A percentile compares a stretch with the other conserved stretches of the same genome.
phyloP scores from a whole-genome alignment of 2,797 vertebrate species.

The Gadopsis marmoratus region DNA sequence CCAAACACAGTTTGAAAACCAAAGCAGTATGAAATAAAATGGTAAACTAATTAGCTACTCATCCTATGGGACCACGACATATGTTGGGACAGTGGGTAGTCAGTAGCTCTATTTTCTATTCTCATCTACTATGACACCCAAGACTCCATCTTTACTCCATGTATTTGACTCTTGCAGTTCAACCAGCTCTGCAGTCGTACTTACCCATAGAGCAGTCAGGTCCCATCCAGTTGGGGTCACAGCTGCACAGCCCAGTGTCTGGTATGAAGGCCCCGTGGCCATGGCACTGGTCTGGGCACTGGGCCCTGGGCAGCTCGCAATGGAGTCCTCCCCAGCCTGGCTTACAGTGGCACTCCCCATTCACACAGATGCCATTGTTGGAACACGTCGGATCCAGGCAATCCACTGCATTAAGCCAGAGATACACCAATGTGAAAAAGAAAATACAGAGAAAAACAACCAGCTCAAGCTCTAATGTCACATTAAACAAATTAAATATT shows the following conservation, averaged over 20 bases:
- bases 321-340: slow-evolving; percentile 96
- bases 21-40: slow-evolving; percentile 60
- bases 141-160: background rate
- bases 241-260: slow-evolving; percentile 96
- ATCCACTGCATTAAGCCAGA: slow-evolving; percentile 87
- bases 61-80: slow-evolving; percentile 39
- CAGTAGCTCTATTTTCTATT: slow-evolving; percentile 10
- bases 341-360: slow-evolving; percentile 97
- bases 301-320: slow-evolving; percentile 94
- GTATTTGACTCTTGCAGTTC: background rate
- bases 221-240: slow-evolving; percentile 99
- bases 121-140: slow-evolving; percentile 11
- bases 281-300: slow-evolving; percentile 98
- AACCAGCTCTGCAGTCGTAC: slow-evolving; percentile 45
- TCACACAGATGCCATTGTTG: slow-evolving; percentile 96
- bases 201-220: slow-evolving; percentile 98
- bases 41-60: slow-evolving; percentile 58
- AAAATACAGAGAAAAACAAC: slow-evolving; percentile 12
- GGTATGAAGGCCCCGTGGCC: slow-evolving; percentile 97
- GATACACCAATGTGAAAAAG: slow-evolving; percentile 22
- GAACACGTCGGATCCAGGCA: slow-evolving; percentile 97
- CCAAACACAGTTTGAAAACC: slow-evolving; percentile 56
- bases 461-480: slow-evolving; percentile 22
- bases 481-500: slow-evolving; percentile 46
- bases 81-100: slow-evolving; percentile 23